Base-by-base conservation (phyloP, 2,888 invertebrate genomes). In the Torymus tubicola region DNA sequence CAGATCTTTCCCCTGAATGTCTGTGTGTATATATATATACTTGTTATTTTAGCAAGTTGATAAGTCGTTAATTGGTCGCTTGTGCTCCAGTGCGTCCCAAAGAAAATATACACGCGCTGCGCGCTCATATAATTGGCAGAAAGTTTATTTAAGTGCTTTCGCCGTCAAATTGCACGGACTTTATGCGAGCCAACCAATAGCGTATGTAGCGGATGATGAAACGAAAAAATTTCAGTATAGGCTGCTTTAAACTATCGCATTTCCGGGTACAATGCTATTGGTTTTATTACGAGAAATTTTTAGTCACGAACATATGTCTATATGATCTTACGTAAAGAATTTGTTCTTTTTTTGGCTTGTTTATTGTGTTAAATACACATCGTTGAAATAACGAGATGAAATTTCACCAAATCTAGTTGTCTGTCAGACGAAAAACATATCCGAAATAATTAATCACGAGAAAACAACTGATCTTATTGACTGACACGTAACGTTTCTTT, bases 111-210 rank as follows among this genome's bases (percentile, higher is more conserved):
- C 68, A 68, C 21, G 8, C 14, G 60, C 55, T 13, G 57, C 52
- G 60, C 55, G 42, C 42, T 5, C 10, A 8, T 31, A 55, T 77
- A 77, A 69, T 72, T 76, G 81, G 73, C 73, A 31, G 53, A 42
- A 70, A 70, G 65, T 71, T 80, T 65, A 52, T 69, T 72, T 18
- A 53, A 73, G 57, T 81, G 81, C 81, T 81, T 81, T 81, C 81
- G 72, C 81, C 52, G 63, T 60, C 69, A 76, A 72, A 81, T 76
- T 76, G 71, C 67, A 21, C 61, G 53, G 53, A 63, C 11, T 65
- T 31, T 60, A 31, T 64, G 21, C 50, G 16, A 13, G 11, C 61
- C 4, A 11, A 14, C 67, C 55, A 63, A 63, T 79, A 74, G 63
- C 63, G 63, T 42, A 68, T 67, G 68, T 58, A 42, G n/a, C 64